phyloP scores from a whole-genome alignment of 2,888 invertebrate genomes.

The Allygus modestus region DNA sequence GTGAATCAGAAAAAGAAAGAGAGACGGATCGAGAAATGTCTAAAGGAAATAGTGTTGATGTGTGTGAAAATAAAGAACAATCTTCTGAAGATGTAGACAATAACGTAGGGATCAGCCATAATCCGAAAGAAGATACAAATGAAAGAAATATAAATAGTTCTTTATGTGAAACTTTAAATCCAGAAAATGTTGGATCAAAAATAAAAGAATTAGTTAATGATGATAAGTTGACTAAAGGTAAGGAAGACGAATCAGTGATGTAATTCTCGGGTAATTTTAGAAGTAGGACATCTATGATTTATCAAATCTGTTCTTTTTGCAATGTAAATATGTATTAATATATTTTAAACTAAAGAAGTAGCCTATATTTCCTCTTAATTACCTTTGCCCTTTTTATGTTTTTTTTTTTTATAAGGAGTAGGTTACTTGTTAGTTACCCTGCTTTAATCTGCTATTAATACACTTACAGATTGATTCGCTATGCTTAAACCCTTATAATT shows the following conservation, averaged over 20 bases:
- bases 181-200: not conserved
- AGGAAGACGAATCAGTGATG: not conserved
- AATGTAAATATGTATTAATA: too few species aligned
- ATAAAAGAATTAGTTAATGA: not conserved
- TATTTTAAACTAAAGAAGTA: too few species aligned
- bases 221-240: not conserved
- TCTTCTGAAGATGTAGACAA: not conserved
- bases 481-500: too few species aligned
- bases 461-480: too few species aligned
- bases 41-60: not conserved
- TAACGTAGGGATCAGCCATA: not conserved
- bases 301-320: not conserved
- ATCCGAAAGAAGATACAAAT: not conserved
- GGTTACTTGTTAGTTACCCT: too few species aligned
- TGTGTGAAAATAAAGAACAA: not conserved
- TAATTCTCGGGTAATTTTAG: not conserved
- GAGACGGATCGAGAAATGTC: not conserved
- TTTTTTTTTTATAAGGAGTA: too few species aligned
- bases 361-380: too few species aligned
- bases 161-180: not conserved
- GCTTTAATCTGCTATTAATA: too few species aligned
- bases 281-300: too few species aligned
- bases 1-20: conserved; percentile 68
- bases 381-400: too few species aligned
- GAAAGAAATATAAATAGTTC: not conserved